phyloP scores from a whole-genome alignment of 92 coral and sea anemone species.

The Palythoa grandis region DNA sequence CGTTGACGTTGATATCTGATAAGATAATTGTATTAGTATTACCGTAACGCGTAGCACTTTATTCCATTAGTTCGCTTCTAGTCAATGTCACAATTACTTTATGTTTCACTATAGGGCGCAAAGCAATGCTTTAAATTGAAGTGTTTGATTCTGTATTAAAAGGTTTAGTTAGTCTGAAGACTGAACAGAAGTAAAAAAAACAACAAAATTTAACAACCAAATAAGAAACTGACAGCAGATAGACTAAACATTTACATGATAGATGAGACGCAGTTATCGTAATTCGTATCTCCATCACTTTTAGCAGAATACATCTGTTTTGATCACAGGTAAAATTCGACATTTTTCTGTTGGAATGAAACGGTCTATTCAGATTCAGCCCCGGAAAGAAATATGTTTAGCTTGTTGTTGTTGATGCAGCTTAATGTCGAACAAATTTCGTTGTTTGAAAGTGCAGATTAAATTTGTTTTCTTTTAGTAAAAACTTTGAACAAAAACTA shows the following conservation, averaged over 20 bases:
- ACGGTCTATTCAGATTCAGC: neutral
- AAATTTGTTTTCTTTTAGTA: neutral
- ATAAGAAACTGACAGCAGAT: neutral
- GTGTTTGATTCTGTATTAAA: too few species aligned
- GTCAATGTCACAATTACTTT: too few species aligned
- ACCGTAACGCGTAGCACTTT: neutral
- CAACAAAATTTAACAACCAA: neutral
- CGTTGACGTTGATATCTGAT: slow-evolving; percentile 17
- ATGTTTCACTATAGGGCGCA: too few species aligned
- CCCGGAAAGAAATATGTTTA: neutral
- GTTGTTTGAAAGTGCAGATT: neutral
- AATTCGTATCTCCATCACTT: neutral
- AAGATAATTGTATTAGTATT: slow-evolving; percentile 2
- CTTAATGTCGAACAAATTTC: too few species aligned
- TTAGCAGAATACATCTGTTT: neutral
- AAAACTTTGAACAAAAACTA: neutral
- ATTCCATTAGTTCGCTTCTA: neutral
- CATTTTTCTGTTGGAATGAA: neutral
- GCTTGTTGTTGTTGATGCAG: neutral
- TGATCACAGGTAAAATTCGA: neutral
- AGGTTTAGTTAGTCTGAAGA: too few species aligned
- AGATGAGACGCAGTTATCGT: neutral
- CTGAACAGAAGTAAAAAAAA: too few species aligned
- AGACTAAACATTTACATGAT: neutral
- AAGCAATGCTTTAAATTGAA: too few species aligned